phyloP scores from a whole-genome alignment of 2,113 vertebrate species.

The Salvelinus sp. region DNA sequence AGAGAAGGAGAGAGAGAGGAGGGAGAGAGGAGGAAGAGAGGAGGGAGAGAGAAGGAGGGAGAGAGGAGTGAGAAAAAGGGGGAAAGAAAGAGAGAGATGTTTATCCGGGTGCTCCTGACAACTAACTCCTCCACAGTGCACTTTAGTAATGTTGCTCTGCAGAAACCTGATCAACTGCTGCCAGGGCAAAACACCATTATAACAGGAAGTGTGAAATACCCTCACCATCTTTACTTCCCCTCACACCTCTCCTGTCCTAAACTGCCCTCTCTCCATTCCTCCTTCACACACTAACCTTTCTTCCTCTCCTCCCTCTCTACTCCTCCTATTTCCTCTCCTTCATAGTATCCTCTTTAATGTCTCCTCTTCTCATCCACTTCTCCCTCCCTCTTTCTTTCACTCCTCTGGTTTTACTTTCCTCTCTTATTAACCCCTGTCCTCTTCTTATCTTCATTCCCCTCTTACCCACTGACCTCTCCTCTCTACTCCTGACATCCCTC shows the following conservation, averaged over 20 bases:
- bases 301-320: neutral
- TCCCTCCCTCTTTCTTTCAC: neutral
- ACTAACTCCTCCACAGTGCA: neutral
- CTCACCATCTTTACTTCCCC: neutral
- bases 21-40: neutral
- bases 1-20: slow-evolving; percentile 1
- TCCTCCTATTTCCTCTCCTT: slow-evolving; percentile 22
- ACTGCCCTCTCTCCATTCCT: neutral
- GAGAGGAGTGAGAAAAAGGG: neutral
- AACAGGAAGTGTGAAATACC: neutral
- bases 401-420: neutral
- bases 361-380: neutral
- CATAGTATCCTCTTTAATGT: neutral
- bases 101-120: neutral
- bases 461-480: slow-evolving; percentile 1
- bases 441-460: neutral
- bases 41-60: neutral
- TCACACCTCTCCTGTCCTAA: neutral
- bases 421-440: neutral
- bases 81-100: neutral
- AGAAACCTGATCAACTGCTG: neutral
- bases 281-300: neutral
- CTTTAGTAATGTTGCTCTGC: neutral
- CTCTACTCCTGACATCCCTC: neutral
- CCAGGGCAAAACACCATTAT: too few relatives aligned